Base-by-base conservation (phyloP, 2,888 invertebrate species). In the Podotricha telesiphe region DNA sequence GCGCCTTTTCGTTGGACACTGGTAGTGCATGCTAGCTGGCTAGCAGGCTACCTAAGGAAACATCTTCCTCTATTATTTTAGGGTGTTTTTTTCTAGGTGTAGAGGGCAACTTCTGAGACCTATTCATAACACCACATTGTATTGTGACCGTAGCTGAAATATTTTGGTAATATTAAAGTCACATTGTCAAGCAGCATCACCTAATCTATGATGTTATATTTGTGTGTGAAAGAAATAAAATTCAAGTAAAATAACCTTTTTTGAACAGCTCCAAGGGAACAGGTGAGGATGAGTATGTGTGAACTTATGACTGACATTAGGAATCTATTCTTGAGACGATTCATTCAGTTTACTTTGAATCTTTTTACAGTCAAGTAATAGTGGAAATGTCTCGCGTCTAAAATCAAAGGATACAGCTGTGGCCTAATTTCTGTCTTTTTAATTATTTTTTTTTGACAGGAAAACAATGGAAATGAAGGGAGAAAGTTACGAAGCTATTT, bases 401-500 rank as follows among this genome's bases (percentile, higher is more conserved):
- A 75, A 80, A 81, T 75, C 75, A 75, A 80, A 81, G 81, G 81
- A 80, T 79, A 79, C 78, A 81, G 79, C 75, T 78, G 70, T 63
- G 77, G 78, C 74, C 72, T 74, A 68, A 74, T 78, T 73, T 78
- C 74, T 73, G 72, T 64, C 76, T 74, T 77, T 70, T 80, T 81
- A 75, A 80, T 69, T 72, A 19, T 65, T 73, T 76, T 81, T 85
- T 83, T 85, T 80, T 79, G 72, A 75, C 84, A 96, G 96, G 94
- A 96, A 96, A 94, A 95, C 96, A 75, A 94, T 95, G 94, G 96
- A 96, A 93, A 95, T 95, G 94, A 95, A 95, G 89, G 95, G 95
- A 82, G 95, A 95, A 88, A 95, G 94, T 84, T 97, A 95, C 94
- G 96, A 97, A 93, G 95, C 95, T 79, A 95, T 97, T 86, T 94